Percentiles rank a stretch among this genome's conserved stretches.
Evolutionary conservation across 2,113 vertebrate genomes (phyloP).

Genomic region (Sapajus apella): DNA sequence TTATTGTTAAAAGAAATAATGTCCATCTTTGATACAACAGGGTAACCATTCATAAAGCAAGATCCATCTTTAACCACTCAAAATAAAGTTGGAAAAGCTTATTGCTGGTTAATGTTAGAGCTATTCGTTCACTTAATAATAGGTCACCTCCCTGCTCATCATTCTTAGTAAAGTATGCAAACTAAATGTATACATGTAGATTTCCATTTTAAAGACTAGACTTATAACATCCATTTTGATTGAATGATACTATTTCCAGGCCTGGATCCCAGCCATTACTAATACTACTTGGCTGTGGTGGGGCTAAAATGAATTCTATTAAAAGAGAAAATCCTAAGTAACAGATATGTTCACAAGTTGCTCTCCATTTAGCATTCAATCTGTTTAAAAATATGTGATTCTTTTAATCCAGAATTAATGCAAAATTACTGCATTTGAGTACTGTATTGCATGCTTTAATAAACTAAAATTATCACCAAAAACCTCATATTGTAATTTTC

Average conservation of each 20-base stretch:
- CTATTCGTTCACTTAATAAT: background rate
- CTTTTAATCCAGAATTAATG: slow-evolving; percentile 65
- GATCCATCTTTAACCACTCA: background rate
- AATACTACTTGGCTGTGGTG: slow-evolving; percentile 64
- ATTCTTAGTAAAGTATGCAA: slow-evolving; percentile 15
- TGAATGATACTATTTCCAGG: slow-evolving; percentile 47
- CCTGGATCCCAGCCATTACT: slow-evolving; percentile 65
- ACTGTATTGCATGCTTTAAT: slow-evolving; percentile 33
- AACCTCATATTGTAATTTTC: slow-evolving; percentile 2
- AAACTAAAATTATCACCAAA: slow-evolving; percentile 21
- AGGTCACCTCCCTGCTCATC: background rate
- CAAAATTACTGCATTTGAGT: slow-evolving; percentile 45
- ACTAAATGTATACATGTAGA: background rate
- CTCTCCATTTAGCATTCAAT: slow-evolving; percentile 73
- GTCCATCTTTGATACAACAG: background rate
- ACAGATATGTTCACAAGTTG: slow-evolving; percentile 65
- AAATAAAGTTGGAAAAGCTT: background rate
- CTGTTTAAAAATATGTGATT: slow-evolving; percentile 67
- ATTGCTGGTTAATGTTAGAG: background rate
- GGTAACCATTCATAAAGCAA: background rate
- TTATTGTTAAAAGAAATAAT: background rate
- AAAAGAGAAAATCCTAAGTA: slow-evolving; percentile 67
- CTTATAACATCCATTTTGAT: slow-evolving; percentile 33
- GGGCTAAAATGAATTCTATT: slow-evolving; percentile 69
- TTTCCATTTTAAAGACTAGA: slow-evolving; percentile 44